phyloP scores from a whole-genome alignment of 2,113 vertebrate species.

The Leucopternis melanops region DNA sequence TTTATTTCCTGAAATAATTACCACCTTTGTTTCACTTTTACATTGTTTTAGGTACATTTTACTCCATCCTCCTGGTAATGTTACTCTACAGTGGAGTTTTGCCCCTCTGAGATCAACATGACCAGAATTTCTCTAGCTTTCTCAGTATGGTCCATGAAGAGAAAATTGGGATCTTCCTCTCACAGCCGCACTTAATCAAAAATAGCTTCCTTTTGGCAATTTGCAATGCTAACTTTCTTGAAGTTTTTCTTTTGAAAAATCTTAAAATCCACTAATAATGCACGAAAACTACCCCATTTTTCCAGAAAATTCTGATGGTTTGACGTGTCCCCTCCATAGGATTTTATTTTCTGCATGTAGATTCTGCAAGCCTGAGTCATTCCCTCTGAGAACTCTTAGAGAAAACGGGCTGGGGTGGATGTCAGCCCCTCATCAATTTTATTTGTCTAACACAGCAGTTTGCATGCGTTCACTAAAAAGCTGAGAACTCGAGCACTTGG shows the following conservation, averaged over 20 bases:
- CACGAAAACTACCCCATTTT: not conserved
- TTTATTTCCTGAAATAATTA: not conserved
- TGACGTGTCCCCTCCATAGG: not conserved
- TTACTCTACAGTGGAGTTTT: not conserved
- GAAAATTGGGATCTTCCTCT: not conserved
- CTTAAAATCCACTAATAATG: not conserved
- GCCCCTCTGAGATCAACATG: not conserved
- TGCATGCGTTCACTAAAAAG: not conserved
- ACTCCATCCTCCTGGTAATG: not conserved
- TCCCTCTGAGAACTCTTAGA: not conserved
- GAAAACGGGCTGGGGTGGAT: not conserved
- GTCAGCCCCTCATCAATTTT: not conserved
- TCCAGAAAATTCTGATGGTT: not conserved
- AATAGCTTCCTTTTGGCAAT: not conserved
- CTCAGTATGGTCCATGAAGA: not conserved
- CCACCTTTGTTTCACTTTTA: not conserved
- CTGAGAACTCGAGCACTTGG: not conserved
- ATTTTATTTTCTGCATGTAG: not conserved
- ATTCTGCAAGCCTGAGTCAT: not conserved
- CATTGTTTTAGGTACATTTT: not conserved
- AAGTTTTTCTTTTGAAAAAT: not conserved
- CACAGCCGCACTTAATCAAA: not conserved
- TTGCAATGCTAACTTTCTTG: not conserved
- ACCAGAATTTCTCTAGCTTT: not conserved
- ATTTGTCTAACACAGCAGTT: not conserved